phyloP scores from a whole-genome alignment of 2,888 invertebrate species.

The Heliconius charithonia region DNA sequence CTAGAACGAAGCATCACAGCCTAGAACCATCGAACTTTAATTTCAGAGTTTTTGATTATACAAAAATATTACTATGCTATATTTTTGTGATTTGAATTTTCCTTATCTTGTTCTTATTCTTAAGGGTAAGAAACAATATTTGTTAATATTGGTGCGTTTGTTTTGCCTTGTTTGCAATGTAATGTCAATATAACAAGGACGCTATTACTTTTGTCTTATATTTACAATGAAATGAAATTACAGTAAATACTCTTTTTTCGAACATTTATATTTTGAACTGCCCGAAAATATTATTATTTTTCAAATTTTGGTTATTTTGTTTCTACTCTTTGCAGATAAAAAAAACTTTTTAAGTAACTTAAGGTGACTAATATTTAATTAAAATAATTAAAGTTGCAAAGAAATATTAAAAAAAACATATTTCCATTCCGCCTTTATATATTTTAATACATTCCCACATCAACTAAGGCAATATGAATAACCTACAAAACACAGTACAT shows the following conservation, averaged over 20 bases:
- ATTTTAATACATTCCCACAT: background rate
- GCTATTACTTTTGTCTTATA: conserved; percentile 1
- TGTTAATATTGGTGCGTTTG: conserved; percentile 9
- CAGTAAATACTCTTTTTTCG: background rate
- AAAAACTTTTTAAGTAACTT: background rate
- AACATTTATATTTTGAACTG: background rate
- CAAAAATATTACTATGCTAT: background rate
- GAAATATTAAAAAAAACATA: background rate
- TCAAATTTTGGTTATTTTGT: background rate
- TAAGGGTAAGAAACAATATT: conserved; percentile 16
- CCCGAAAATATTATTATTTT: background rate
- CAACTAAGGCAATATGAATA: background rate
- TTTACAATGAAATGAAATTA: conserved; percentile 4
- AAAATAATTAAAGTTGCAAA: background rate
- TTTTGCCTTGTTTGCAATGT: conserved; percentile 14
- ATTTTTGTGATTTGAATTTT: conserved; percentile 6
- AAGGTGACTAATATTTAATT: background rate
- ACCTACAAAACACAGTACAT: background rate
- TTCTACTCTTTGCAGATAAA: background rate
- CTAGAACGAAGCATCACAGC: no score
- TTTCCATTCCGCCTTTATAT: background rate
- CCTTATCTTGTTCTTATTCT: background rate
- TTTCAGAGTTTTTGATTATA: background rate
- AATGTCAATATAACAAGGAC: conserved; percentile 10
- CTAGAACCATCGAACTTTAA: no score